Evolutionary conservation across 1,140 invertebrate species (phyloP), one percentile per base, ranked within the genome.

Genomic region (Nasonia vitripennis): DNA sequence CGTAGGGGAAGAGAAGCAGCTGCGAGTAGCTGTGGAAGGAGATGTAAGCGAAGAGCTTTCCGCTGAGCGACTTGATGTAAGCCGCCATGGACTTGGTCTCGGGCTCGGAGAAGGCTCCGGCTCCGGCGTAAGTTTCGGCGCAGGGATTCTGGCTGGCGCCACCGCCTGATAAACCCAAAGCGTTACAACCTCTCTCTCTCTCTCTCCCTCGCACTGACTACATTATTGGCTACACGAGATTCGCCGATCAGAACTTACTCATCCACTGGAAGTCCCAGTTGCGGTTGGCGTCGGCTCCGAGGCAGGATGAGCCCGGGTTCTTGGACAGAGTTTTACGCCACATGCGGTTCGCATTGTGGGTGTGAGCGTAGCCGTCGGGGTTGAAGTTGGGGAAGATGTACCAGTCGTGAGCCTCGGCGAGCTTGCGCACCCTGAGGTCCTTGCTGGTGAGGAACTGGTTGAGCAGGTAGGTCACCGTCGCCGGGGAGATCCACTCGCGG

Each of bases 331-430:
- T 97, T 91, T 97, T 97, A 34, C 96, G 94, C 96, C 96, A 97
- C 87, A 96, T 89, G 55, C 96, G 94, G 86, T 96, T 93, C 94
- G 96, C 91, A 0, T 93, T 93, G 87, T 96, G 95, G 0, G 96
- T 95, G 88, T 95, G 97, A 67, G 94, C 96, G 89, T 96, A 97
- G 77, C 97, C 97, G 93, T 98, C 97, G 20, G 97, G 96, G 92
- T 97, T 97, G 2, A 95, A 88, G 45, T 95, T 93, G 0, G 96
- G 96, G 78, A 97, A 91, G 20, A 97, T 92, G 86, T 96, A 95
- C 96, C 96, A 97, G 68, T 96, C 95, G 82, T 95, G 93, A 45
- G 91, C 91, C 70, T 95, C 92, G 20, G 96, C 94, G 87, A 95
- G 88, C 74, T 89, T 82, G 87, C 93, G 89, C 5, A 94, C 87